Conservation (phyloP, 2,113 vertebrate species). For the human (Homo sapiens) region DNA sequence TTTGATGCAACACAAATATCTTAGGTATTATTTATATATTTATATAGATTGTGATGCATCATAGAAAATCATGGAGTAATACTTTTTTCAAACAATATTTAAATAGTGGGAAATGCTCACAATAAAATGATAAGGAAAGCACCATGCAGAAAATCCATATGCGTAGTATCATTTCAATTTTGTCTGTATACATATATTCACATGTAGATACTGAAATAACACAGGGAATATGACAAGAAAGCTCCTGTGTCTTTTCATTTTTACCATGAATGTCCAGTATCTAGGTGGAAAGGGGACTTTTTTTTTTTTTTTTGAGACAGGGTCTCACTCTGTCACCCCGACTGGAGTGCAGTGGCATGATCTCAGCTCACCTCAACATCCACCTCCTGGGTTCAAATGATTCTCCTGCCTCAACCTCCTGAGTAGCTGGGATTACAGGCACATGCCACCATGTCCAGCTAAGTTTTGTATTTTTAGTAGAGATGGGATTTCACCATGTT, state of each 20-base stretch:
- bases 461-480: no score
- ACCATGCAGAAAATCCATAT: neutral
- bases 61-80: neutral
- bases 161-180: neutral
- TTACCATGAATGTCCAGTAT: neutral
- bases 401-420: no score
- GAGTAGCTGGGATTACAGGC: no score
- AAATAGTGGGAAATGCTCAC: neutral
- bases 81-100: neutral
- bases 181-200: no score
- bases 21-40: neutral
- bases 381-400: no score
- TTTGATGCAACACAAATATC: neutral
- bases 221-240: neutral
- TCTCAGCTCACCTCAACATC: no score
- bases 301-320: no score
- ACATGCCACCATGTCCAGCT: no score
- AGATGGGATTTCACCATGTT: no score
- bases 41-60: neutral
- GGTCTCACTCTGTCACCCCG: no score
- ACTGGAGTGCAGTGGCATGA: no score
- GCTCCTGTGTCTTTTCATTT: neutral
- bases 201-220: neutral
- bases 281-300: neutral
- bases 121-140: neutral